phyloP scores from a whole-genome alignment of 2,888 invertebrate genomes.

The Protophormia terraenovae region DNA sequence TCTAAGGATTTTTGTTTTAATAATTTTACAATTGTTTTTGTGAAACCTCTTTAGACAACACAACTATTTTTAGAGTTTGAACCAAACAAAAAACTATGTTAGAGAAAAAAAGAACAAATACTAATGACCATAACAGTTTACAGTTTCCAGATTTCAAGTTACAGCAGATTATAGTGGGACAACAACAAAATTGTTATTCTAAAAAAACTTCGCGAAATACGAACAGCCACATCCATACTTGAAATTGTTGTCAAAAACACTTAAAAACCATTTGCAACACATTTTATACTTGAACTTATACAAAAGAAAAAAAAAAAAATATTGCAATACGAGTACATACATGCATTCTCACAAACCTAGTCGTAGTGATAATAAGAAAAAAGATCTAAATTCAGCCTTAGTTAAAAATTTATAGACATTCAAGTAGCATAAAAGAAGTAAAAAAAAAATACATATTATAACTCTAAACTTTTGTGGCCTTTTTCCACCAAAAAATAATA shows the following conservation, averaged over 20 bases:
- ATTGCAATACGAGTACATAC: not conserved
- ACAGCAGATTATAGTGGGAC: constrained; percentile 35
- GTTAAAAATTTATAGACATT: constrained; percentile 57
- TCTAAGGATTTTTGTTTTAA: constrained; percentile 36
- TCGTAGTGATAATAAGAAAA: not conserved
- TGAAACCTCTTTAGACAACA: constrained; percentile 34
- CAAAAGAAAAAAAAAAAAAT: not conserved
- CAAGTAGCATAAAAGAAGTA: not conserved
- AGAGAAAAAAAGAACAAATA: constrained; percentile 9
- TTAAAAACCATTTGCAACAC: constrained; percentile 79
- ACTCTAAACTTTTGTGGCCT: constrained; percentile 54
- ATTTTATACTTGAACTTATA: constrained; percentile 70
- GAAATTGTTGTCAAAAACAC: constrained; percentile 77
- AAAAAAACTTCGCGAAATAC: constrained; percentile 27
- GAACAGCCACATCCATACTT: constrained; percentile 16
- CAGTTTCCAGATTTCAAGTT: constrained; percentile 47
- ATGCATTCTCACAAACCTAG: not conserved
- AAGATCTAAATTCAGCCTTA: constrained; percentile 28
- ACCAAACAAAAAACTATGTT: not conserved
- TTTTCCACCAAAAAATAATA: constrained; percentile 23
- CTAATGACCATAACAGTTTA: constrained; percentile 49
- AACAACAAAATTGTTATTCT: not conserved
- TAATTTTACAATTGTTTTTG: constrained; percentile 25
- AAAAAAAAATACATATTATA: constrained; percentile 17
- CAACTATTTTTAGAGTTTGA: not conserved